Evolutionary conservation across 2,113 vertebrate species (phyloP).

Genomic region (Meriones unguiculatus): DNA sequence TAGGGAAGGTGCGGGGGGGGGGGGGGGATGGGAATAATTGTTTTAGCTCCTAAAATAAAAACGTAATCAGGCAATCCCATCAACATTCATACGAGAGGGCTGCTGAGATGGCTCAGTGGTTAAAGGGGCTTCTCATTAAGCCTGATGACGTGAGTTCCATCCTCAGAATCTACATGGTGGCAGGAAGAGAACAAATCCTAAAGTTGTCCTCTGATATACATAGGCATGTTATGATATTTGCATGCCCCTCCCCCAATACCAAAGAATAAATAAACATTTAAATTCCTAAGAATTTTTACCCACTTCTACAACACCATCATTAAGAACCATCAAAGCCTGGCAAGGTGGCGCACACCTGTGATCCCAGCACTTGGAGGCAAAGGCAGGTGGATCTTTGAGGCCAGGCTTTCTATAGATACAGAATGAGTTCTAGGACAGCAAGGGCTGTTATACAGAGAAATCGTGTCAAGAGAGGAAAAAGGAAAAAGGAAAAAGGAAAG

Average conservation of each 20-base stretch:
- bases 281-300: neutral
- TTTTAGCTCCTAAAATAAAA: neutral
- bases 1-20: neutral
- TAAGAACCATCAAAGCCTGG: neutral
- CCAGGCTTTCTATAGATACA: neutral
- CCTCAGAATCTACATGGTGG: neutral
- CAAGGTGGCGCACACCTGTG: neutral
- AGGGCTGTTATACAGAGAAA: neutral
- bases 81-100: constrained; percentile 8
- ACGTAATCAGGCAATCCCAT: neutral
- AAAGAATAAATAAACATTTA: neutral
- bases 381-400: neutral
- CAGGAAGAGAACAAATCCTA: neutral
- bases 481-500: neutral
- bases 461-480: neutral
- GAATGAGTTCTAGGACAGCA: neutral
- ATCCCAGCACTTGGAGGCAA: neutral
- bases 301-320: constrained; percentile 37
- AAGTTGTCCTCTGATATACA: neutral
- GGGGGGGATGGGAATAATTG: neutral
- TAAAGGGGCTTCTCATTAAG: neutral
- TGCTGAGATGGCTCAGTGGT: neutral
- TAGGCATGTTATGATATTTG: neutral
- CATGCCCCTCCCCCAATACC: neutral
- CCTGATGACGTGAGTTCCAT: neutral